Conservation (phyloP, 2,113 vertebrate genomes). For the Junco hyemalis region DNA sequence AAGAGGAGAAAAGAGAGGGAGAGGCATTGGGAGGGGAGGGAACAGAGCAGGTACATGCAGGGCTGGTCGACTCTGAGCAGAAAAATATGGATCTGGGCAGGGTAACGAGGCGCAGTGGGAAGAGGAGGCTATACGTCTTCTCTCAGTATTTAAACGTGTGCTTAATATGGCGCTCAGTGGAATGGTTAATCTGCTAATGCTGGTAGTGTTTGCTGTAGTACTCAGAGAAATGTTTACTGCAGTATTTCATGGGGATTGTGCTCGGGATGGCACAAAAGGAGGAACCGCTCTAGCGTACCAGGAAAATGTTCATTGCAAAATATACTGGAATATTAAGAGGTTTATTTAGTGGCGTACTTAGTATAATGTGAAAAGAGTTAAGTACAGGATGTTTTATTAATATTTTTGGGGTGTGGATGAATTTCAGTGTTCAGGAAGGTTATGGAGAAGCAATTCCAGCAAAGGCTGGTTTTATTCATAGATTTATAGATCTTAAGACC, state of each 20-base stretch:
- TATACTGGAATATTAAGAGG: slow-evolving; percentile 74
- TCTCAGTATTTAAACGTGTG: slow-evolving; percentile 76
- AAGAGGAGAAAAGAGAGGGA: neutral
- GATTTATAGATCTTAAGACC: slow-evolving; percentile 67
- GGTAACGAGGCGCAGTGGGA: slow-evolving; percentile 70
- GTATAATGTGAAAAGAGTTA: slow-evolving; percentile 66
- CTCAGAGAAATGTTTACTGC: slow-evolving; percentile 77
- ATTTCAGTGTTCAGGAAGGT: slow-evolving; percentile 51
- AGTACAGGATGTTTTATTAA: slow-evolving; percentile 57
- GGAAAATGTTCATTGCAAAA: slow-evolving; percentile 73
- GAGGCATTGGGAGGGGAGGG: neutral
- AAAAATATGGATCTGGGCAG: slow-evolving; percentile 70
- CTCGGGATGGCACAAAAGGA: slow-evolving; percentile 74
- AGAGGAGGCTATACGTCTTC: slow-evolving; percentile 69
- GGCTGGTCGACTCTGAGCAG: neutral
- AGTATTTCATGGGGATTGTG: slow-evolving; percentile 77
- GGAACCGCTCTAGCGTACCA: slow-evolving; percentile 71
- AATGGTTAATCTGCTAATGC: slow-evolving; percentile 78
- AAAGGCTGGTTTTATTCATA: slow-evolving; percentile 59
- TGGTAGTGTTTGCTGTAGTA: slow-evolving; percentile 73
- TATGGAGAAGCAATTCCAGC: slow-evolving; percentile 58
- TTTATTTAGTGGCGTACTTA: slow-evolving; percentile 70
- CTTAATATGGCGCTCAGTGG: slow-evolving; percentile 77
- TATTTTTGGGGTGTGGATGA: slow-evolving; percentile 68
- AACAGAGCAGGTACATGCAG: neutral